A percentile compares a stretch with the other conserved stretches of the same genome.
These are phyloP conservation scores for Drosophila lutescens DNA, from an alignment of 2,888 invertebrate genomes.

Conservation along the genomic window DNA sequence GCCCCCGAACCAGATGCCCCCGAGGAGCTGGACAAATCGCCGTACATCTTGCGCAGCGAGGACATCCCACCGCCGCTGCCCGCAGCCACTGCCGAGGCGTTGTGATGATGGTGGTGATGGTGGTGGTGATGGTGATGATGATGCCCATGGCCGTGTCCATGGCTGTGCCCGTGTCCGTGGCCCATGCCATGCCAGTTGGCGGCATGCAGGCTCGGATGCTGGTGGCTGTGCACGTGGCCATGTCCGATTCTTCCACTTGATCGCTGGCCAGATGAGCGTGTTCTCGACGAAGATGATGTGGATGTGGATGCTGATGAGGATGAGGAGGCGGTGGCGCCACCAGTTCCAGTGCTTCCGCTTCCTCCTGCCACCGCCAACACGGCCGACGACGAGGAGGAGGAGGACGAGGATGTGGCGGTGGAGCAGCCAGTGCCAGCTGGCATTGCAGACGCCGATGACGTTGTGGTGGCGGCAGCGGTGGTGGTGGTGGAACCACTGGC, in stretches of 20 bases:
- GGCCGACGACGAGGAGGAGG: conserved; percentile 3
- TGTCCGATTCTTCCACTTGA: conserved; percentile 47
- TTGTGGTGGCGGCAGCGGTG: not conserved
- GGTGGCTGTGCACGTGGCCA: conserved; percentile 66
- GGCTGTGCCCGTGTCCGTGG: conserved; percentile 22
- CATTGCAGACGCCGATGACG: not conserved
- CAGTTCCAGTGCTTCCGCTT: not conserved
- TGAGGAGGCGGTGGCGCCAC: conserved; percentile 8
- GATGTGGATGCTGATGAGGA: conserved; percentile 13
- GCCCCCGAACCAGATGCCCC: conserved; percentile 1
- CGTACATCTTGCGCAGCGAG: conserved; percentile 48
- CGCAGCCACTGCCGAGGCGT: conserved; percentile 67
- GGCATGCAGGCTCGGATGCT: conserved; percentile 72
- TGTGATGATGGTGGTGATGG: conserved; percentile 58
- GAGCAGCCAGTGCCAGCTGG: not conserved
- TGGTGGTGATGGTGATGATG: conserved; percentile 58
- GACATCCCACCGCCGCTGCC: conserved; percentile 49
- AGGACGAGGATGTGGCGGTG: not conserved
- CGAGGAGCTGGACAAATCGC: conserved; percentile 8
- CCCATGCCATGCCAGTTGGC: conserved; percentile 30
- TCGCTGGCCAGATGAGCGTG: conserved; percentile 77
- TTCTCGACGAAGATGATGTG: conserved; percentile 43
- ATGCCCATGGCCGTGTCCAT: conserved; percentile 55
- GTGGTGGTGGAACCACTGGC: not conserved
- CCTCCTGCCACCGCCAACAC: not conserved